These are phyloP conservation scores for Cryptocephalus primarius DNA, from an alignment of 2,888 invertebrate species.

Conservation along the genomic window DNA sequence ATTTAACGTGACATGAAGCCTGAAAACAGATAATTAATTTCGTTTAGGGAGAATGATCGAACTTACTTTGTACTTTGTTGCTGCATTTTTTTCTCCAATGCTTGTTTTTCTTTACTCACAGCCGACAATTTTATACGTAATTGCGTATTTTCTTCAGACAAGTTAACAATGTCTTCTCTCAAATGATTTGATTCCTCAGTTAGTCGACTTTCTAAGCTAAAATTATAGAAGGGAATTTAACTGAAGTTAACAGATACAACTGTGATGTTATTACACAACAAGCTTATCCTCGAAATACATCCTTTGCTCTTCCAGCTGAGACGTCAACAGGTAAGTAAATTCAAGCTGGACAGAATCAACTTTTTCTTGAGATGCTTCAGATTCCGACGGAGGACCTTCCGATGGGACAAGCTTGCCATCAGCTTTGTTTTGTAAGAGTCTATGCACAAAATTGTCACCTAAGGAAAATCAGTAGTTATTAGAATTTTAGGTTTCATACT, in stretches of 20 bases:
- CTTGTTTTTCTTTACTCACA: constrained; percentile 54
- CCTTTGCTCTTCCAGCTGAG: constrained; percentile 89
- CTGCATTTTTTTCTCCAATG: constrained; percentile 59
- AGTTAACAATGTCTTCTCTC: constrained; percentile 39
- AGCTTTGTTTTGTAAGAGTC: constrained; percentile 89
- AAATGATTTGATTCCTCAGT: constrained; percentile 28
- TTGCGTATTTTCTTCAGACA: constrained; percentile 40
- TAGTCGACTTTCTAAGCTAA: constrained; percentile 31
- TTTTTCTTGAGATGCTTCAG: constrained; percentile 61
- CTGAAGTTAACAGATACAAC: background rate
- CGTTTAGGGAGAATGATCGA: background rate
- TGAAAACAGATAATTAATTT: constrained; percentile 21
- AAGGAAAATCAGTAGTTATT: constrained; percentile 4
- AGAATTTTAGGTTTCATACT: background rate
- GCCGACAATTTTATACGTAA: constrained; percentile 40
- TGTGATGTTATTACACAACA: background rate
- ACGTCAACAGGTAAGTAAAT: constrained; percentile 91
- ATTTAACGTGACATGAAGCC: constrained; percentile 52
- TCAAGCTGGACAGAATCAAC: constrained; percentile 91
- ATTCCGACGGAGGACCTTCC: constrained; percentile 52
- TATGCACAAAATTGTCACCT: constrained; percentile 44
- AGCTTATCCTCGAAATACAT: constrained; percentile 81
- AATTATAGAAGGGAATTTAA: constrained; percentile 4
- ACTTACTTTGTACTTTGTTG: constrained; percentile 48
- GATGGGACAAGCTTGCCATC: constrained; percentile 91